A percentile compares a stretch with the other conserved stretches of the same genome.
Evolutionary conservation across 2,797 vertebrate genomes (phyloP).

Genomic region (Epinephelus coioides): DNA sequence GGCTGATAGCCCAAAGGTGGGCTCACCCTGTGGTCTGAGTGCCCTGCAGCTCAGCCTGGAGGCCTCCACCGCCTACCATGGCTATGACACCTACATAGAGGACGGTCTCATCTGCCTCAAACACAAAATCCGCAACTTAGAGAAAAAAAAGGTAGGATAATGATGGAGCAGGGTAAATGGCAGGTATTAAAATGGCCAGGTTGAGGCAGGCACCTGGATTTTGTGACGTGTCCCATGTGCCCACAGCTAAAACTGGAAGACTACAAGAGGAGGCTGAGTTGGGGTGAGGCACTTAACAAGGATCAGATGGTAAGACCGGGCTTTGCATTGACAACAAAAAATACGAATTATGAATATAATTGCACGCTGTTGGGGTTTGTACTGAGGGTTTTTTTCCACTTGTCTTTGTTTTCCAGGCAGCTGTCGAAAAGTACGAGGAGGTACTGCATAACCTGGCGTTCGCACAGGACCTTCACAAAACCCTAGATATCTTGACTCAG

Average conservation of each 20-base stretch:
- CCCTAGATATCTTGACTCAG: slow-evolving; percentile 91
- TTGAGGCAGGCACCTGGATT: neutral
- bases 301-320: slow-evolving; percentile 92
- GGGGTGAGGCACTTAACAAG: slow-evolving; percentile 90
- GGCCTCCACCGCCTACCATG: slow-evolving; percentile 85
- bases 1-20: slow-evolving; percentile 54
- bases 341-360: neutral
- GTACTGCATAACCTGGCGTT: slow-evolving; percentile 94
- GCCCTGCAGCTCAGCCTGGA: slow-evolving; percentile 76
- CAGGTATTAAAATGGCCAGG: rapidly evolving
- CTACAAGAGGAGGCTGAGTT: slow-evolving; percentile 90
- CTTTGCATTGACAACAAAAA: rapidly evolving
- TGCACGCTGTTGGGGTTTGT: neutral
- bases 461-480: slow-evolving; percentile 94
- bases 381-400: neutral
- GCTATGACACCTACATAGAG: slow-evolving; percentile 95
- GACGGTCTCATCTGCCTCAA: slow-evolving; percentile 96
- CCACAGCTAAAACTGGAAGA: slow-evolving; percentile 93
- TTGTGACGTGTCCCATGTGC: slow-evolving; percentile 11
- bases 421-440: slow-evolving; percentile 94
- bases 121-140: slow-evolving; percentile 97
- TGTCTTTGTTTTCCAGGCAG: slow-evolving; percentile 84
- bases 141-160: slow-evolving; percentile 95
- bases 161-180: neutral
- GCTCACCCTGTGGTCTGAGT: slow-evolving; percentile 74